These are phyloP conservation scores for Ooceraea biroi DNA, from an alignment of 1,140 invertebrate genomes.

Conservation along the genomic window DNA sequence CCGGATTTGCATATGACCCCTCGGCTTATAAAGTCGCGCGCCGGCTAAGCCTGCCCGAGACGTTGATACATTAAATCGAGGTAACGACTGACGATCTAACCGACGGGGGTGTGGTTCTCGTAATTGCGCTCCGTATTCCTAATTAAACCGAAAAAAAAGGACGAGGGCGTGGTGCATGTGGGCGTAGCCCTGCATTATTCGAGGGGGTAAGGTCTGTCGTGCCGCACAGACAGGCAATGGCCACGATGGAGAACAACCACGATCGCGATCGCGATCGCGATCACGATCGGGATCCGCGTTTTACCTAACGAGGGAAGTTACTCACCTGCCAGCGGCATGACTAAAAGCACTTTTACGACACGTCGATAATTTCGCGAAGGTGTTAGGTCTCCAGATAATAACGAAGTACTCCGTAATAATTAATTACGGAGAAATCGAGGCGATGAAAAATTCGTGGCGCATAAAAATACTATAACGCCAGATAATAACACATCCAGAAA, in stretches of 20 bases:
- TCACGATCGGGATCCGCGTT: constrained; percentile 65
- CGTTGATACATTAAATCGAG: constrained; percentile 64
- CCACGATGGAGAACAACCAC: constrained; percentile 39
- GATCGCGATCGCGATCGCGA: constrained; percentile 62
- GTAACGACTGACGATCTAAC: constrained; percentile 64
- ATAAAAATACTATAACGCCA: neutral
- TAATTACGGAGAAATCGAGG: neutral
- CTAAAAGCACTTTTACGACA: constrained; percentile 36
- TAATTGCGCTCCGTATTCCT: constrained; percentile 73
- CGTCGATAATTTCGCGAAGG: constrained; percentile 29
- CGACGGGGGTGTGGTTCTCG: constrained; percentile 71
- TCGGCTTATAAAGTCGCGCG: constrained; percentile 42
- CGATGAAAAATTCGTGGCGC: neutral
- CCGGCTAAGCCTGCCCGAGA: constrained; percentile 31
- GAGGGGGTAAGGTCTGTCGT: constrained; percentile 59
- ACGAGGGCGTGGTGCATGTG: constrained; percentile 68
- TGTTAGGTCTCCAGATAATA: constrained; percentile 34
- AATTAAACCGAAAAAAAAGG: constrained; percentile 71
- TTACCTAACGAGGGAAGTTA: constrained; percentile 76
- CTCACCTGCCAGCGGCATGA: constrained; percentile 75
- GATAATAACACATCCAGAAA: neutral
- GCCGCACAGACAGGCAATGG: constrained; percentile 63
- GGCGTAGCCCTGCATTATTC: constrained; percentile 64
- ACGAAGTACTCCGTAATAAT: constrained; percentile 1
- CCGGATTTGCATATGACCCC: constrained; percentile 51